Base-by-base conservation (phyloP, 2,888 invertebrate genomes). In the Drosophila kuntzei region DNA sequence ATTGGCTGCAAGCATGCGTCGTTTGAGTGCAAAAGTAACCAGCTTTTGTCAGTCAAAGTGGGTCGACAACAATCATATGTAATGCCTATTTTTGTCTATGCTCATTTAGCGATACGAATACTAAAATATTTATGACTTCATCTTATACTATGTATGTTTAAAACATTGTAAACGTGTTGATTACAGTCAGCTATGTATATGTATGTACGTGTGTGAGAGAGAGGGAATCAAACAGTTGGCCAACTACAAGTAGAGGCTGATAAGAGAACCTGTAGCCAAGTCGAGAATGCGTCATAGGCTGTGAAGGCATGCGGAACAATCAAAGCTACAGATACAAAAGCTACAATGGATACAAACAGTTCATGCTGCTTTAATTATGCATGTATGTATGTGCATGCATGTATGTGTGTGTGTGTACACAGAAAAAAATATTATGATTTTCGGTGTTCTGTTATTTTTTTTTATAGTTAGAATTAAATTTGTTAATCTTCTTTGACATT, bases 21-120 rank as follows among this genome's bases (percentile, higher is more conserved):
- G 43, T 22, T 34, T 29, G 14, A 69, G 59, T 73, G 68, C 34
- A 14, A 69, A 50, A 77, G 47, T 20, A 25, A 32, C 8, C 53
- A 76, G 65, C 49, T 65, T 51, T 9, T 77, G 72, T 63, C 59
- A 39, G 72, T 12, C 14, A 18, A 50, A 36, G 22, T 43, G 57
- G 58, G 58, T 29, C 41, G 27, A 18, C 22, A 63, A 71, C 34
- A 65, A 37, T 47, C 63, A 11, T 32, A 44, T 62, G 87, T 76
- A 82, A 82, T 86, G 62, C 18, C 85, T 87, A 87, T 87, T 82
- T 82, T 71, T 50, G 75, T 79, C 16, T 29, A 51, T 44, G 49
- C 44, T 82, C 59, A 20, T 46, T 37, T 43, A 32, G 61, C 50
- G 69, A 76, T 76, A 74, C 25, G 55, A 29, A 47, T 37, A 41